Percentiles rank a stretch among this genome's conserved stretches.
phyloP scores from a whole-genome alignment of 1,140 invertebrate genomes.

The Drosophila tristis region DNA sequence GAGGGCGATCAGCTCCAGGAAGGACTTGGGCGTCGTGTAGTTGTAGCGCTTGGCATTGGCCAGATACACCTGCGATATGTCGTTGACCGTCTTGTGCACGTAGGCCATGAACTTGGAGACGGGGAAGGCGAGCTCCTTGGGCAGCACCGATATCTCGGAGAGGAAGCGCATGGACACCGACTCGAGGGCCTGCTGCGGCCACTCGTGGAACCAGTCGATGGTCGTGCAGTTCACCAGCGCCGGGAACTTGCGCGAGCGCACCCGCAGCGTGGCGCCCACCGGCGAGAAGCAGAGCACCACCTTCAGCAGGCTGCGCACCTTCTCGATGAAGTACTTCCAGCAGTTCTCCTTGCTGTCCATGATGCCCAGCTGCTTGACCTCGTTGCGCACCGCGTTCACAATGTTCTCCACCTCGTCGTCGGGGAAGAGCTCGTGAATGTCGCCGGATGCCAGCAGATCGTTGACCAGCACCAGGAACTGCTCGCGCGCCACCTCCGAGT shows the following conservation, averaged over 20 bases:
- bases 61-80: slow-evolving; percentile 92
- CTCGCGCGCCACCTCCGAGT: slow-evolving; percentile 96
- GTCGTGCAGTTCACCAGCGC: slow-evolving; percentile 96
- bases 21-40: slow-evolving; percentile 98
- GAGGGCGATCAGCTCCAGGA: slow-evolving; percentile 96
- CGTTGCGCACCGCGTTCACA: slow-evolving; percentile 91
- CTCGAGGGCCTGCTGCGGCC: slow-evolving; percentile 95
- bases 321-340: slow-evolving; percentile 97
- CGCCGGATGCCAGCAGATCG: slow-evolving; percentile 96
- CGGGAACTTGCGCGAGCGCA: slow-evolving; percentile 95
- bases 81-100: slow-evolving; percentile 94
- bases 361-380: slow-evolving; percentile 90
- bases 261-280: slow-evolving; percentile 92
- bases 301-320: slow-evolving; percentile 91
- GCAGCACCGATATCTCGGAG: slow-evolving; percentile 89
- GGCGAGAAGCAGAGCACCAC: slow-evolving; percentile 97
- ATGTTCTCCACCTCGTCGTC: slow-evolving; percentile 97
- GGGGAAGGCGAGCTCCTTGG: slow-evolving; percentile 86
- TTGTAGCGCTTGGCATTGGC: slow-evolving; percentile 96
- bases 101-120: slow-evolving; percentile 96
- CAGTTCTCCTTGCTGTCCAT: slow-evolving; percentile 96
- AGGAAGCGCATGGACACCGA: slow-evolving; percentile 95
- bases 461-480: slow-evolving; percentile 96
- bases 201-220: slow-evolving; percentile 98
- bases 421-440: slow-evolving; percentile 95